Percentiles rank a stretch among this genome's conserved stretches.
Evolutionary conservation across 2,113 vertebrate genomes (phyloP).

Genomic region (Melanostigma gelatinosum): DNA sequence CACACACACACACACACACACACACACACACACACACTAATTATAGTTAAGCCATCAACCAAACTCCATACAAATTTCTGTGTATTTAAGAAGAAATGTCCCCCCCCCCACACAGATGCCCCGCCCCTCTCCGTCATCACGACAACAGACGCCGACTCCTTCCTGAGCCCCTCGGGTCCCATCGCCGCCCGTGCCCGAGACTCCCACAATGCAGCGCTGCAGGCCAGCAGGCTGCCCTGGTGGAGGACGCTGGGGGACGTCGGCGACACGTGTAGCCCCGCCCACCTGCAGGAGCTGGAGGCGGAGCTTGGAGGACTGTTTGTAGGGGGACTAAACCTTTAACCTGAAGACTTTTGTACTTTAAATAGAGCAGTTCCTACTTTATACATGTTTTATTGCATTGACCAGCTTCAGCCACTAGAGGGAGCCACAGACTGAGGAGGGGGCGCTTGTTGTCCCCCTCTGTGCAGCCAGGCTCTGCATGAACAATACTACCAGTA

Average conservation of each 20-base stretch:
- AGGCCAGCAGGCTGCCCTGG: conserved; percentile 86
- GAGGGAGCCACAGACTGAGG: not conserved
- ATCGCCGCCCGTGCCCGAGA: conserved; percentile 87
- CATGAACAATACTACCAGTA: not conserved
- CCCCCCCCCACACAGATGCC: conserved; percentile 80
- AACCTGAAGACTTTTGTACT: not conserved
- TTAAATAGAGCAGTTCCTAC: too few species aligned
- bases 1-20: conserved; percentile 63
- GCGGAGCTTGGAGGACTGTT: conserved; percentile 86
- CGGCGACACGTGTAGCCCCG: conserved; percentile 3
- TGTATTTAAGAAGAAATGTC: not conserved
- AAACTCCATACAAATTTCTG: conserved; percentile 50
- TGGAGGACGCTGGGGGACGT: conserved; percentile 90
- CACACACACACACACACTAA: conserved; percentile 6
- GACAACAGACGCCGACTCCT: conserved; percentile 80
- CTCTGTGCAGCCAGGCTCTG: not conserved
- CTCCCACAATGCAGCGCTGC: conserved; percentile 86
- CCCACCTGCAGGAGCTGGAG: conserved; percentile 79
- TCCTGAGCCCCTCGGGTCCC: conserved; percentile 87
- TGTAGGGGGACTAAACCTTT: conserved; percentile 53
- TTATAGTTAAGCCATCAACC: too few species aligned
- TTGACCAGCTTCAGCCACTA: not conserved
- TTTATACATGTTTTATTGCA: not conserved
- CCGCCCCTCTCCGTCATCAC: conserved; percentile 84
- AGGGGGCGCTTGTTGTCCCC: not conserved